phyloP scores from a whole-genome alignment of 2,888 invertebrate species.

The Torymus tubicola region DNA sequence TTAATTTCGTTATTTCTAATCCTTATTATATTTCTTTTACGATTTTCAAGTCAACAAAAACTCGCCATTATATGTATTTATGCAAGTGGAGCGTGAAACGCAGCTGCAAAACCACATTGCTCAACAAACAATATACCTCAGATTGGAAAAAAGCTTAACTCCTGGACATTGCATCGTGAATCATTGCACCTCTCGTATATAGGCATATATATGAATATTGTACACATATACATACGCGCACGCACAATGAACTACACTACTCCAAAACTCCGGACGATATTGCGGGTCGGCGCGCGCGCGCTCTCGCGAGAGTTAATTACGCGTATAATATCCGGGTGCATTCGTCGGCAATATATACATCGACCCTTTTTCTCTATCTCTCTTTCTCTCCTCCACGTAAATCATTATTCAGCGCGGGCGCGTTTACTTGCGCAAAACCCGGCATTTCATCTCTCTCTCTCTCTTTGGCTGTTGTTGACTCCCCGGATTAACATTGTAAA shows the following conservation, averaged over 20 bases:
- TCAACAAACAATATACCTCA: neutral
- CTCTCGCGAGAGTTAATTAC: constrained; percentile 40
- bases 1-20: too few relatives aligned
- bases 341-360: constrained; percentile 1
- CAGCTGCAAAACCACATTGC: neutral
- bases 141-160: neutral
- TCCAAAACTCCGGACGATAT: too few relatives aligned
- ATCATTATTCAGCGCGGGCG: constrained; percentile 43
- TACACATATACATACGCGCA: too few relatives aligned
- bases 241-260: too few relatives aligned
- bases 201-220: too few relatives aligned
- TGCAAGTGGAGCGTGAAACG: too few relatives aligned
- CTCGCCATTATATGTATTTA: too few relatives aligned
- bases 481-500: constrained; percentile 56
- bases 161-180: neutral
- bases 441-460: constrained; percentile 27
- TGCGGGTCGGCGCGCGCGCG: too few relatives aligned
- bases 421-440: constrained; percentile 29
- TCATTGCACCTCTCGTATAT: too few relatives aligned
- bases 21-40: too few relatives aligned
- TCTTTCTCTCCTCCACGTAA: constrained; percentile 20
- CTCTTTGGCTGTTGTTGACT: constrained; percentile 25
- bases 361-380: neutral
- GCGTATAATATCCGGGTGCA: constrained; percentile 40
- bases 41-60: too few relatives aligned